Percentiles rank a stretch among this genome's conserved stretches.
Conservation (phyloP, 1,140 invertebrate species). For the Magallana ariakensis region DNA sequence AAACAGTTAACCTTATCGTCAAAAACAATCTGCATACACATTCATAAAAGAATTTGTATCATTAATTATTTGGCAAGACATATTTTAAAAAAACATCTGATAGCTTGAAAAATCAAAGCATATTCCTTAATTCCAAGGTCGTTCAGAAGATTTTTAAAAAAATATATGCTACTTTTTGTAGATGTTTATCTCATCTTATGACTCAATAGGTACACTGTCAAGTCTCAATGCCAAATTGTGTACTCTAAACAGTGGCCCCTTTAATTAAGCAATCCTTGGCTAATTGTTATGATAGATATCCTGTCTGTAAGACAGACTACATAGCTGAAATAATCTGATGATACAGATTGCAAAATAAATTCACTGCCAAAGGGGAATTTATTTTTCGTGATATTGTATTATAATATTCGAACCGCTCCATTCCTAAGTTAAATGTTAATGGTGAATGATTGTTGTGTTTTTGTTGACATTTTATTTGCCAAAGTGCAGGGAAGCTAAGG, state of each 20-base stretch:
- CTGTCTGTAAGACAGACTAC: neutral
- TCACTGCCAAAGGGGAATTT: neutral
- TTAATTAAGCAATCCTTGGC: slow-evolving; percentile 2
- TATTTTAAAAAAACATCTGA: no score
- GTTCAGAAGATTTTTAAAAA: neutral
- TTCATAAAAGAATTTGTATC: no score
- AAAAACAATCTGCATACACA: no score
- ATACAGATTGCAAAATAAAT: neutral
- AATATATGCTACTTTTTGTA: neutral
- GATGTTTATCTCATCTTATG: neutral
- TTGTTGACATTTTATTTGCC: no score
- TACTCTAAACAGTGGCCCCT: neutral
- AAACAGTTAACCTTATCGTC: no score
- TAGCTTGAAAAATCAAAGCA: neutral
- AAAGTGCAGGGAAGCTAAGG: no score
- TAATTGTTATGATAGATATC: neutral
- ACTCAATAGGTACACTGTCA: neutral
- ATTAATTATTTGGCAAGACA: no score
- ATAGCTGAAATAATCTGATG: neutral
- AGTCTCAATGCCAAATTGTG: neutral
- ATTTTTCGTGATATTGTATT: no score
- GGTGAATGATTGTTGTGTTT: no score
- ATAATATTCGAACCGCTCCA: no score
- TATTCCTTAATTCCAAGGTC: slow-evolving; percentile 8
- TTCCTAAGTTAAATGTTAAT: no score